Percentiles rank a stretch among this genome's conserved stretches.
Evolutionary conservation across 2,113 vertebrate species (phyloP).

Genomic region (Dasyurus viverrinus): DNA sequence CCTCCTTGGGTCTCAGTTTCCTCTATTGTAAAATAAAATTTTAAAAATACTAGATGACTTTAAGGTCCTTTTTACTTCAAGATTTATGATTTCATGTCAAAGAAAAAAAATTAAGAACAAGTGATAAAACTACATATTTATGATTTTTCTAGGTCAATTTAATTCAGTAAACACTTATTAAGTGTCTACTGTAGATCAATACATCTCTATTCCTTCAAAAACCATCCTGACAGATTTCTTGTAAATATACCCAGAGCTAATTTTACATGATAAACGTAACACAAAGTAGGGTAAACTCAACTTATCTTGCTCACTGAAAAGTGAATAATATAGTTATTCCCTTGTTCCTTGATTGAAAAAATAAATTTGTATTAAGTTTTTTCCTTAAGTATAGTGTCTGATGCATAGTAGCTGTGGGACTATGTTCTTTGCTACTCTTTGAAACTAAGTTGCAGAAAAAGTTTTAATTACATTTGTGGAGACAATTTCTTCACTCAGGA

Average conservation of each 20-base stretch:
- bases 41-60: background rate
- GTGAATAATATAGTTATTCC: background rate
- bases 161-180: background rate
- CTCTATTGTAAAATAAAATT: background rate
- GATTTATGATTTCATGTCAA: background rate
- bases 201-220: background rate
- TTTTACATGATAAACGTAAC: background rate
- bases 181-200: background rate
- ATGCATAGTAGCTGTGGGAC: background rate
- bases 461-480: background rate
- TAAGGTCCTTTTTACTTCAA: background rate
- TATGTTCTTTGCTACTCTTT: background rate
- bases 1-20: background rate
- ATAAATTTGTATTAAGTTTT: background rate
- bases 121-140: background rate
- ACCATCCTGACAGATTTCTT: background rate
- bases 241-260: background rate
- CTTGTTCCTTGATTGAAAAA: background rate
- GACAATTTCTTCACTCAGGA: background rate
- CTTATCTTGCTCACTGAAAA: background rate
- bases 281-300: background rate
- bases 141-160: background rate
- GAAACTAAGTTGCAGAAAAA: background rate
- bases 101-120: background rate
- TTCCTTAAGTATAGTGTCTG: background rate